phyloP scores from a whole-genome alignment of 2,797 vertebrate species.

The Manis crassicaudata region DNA sequence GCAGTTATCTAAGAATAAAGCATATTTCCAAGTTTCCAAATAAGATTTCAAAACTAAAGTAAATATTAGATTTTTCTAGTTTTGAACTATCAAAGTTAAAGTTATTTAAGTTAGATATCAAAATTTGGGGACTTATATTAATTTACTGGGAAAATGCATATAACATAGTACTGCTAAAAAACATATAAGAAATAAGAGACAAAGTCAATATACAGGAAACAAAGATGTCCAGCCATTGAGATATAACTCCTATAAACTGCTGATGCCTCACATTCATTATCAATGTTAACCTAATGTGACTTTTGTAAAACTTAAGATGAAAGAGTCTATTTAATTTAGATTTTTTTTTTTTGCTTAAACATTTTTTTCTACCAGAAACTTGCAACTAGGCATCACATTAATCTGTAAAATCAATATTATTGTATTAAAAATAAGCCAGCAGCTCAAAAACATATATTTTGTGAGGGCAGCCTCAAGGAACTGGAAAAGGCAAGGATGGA shows the following conservation, averaged over 20 bases:
- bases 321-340: not conserved
- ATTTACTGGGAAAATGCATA: not conserved
- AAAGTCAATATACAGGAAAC: not conserved
- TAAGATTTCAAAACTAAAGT: not conserved
- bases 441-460: not conserved
- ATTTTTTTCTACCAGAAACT: conserved; percentile 17
- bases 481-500: not conserved
- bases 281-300: not conserved
- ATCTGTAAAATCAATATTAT: conserved; percentile 32
- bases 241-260: not conserved
- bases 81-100: not conserved
- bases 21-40: not conserved
- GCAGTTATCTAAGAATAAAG: not conserved
- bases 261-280: not conserved
- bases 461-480: not conserved
- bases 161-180: not conserved
- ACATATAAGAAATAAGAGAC: not conserved
- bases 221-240: not conserved
- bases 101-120: not conserved
- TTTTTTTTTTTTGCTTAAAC: not conserved
- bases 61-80: not conserved
- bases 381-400: not conserved
- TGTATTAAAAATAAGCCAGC: not conserved
- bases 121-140: not conserved
- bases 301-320: not conserved